phyloP scores from a whole-genome alignment of 2,113 vertebrate species.

The Dendrocopos noguchii region DNA sequence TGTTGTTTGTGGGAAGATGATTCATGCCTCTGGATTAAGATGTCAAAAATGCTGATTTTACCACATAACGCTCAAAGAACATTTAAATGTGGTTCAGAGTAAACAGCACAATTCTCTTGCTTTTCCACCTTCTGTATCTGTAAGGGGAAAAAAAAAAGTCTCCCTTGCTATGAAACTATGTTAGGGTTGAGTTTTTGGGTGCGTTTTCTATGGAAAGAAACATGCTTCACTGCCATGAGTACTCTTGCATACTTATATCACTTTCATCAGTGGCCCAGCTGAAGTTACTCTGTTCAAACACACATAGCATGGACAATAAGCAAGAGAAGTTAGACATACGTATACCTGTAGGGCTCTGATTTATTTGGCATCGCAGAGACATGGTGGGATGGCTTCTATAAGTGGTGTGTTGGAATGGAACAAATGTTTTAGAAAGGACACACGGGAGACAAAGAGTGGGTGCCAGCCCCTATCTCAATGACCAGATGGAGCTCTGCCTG shows the following conservation, averaged over 20 bases:
- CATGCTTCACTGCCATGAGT: not conserved
- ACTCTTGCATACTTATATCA: not conserved
- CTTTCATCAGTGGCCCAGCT: no score
- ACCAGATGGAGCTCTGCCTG: not conserved
- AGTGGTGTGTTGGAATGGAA: not conserved
- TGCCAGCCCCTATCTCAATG: not conserved
- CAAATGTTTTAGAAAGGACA: not conserved
- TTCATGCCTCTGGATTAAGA: conserved; percentile 37
- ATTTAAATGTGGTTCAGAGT: conserved; percentile 13
- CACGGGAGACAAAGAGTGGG: not conserved
- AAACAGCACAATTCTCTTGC: not conserved
- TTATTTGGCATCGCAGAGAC: not conserved
- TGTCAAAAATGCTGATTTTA: conserved; percentile 34
- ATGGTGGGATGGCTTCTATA: not conserved
- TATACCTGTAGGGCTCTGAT: not conserved
- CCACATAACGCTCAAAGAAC: not conserved
- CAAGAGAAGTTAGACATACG: not conserved
- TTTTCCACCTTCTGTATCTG: not conserved
- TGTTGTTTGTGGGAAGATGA: conserved; percentile 33
- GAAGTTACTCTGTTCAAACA: not conserved
- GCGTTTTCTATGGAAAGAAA: not conserved
- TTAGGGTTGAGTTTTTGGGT: accelerated
- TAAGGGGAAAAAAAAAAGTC: not conserved
- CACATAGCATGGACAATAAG: not conserved
- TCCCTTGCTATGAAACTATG: not conserved